Evolutionary conservation across 2,888 invertebrate species (phyloP).

Genomic region (Iselma pallidipennis): DNA sequence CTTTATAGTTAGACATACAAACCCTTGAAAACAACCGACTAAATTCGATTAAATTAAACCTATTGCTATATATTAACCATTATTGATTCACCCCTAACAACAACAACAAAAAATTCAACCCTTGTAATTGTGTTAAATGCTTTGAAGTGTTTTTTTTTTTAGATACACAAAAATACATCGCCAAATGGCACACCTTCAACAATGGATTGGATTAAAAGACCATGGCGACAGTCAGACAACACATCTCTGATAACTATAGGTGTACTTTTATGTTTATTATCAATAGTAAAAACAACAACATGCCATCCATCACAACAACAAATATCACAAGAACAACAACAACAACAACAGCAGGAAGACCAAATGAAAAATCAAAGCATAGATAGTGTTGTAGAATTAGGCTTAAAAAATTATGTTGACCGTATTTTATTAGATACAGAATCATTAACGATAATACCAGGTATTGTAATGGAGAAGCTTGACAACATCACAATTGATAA

Average conservation of each 20-base stretch:
- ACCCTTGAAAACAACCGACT: too few relatives aligned
- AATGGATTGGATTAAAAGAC: slow-evolving; percentile 23
- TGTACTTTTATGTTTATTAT: slow-evolving; percentile 13
- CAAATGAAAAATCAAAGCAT: neutral
- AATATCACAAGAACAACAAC: slow-evolving; percentile 35
- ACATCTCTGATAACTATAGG: slow-evolving; percentile 25
- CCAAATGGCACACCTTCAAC: slow-evolving; percentile 41
- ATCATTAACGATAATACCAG: slow-evolving; percentile 62
- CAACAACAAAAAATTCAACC: neutral
- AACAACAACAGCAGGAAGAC: neutral
- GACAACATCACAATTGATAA: slow-evolving; percentile 22
- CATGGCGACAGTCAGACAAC: neutral
- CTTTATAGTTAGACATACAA: neutral
- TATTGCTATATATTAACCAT: neutral
- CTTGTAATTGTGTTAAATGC: neutral
- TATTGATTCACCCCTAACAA: neutral
- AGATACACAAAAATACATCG: slow-evolving; percentile 17
- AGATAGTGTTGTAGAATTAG: slow-evolving; percentile 54
- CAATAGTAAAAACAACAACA: slow-evolving; percentile 24
- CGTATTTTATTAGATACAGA: slow-evolving; percentile 59
- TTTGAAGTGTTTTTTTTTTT: too few relatives aligned
- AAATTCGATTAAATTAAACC: neutral
- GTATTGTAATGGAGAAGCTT: slow-evolving; percentile 59
- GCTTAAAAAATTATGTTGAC: slow-evolving; percentile 63
- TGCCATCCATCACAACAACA: slow-evolving; percentile 24